A percentile compares a stretch with the other conserved stretches of the same genome.
Evolutionary conservation across 2,113 vertebrate species (phyloP).

Genomic region (Caloenas nicobarica): DNA sequence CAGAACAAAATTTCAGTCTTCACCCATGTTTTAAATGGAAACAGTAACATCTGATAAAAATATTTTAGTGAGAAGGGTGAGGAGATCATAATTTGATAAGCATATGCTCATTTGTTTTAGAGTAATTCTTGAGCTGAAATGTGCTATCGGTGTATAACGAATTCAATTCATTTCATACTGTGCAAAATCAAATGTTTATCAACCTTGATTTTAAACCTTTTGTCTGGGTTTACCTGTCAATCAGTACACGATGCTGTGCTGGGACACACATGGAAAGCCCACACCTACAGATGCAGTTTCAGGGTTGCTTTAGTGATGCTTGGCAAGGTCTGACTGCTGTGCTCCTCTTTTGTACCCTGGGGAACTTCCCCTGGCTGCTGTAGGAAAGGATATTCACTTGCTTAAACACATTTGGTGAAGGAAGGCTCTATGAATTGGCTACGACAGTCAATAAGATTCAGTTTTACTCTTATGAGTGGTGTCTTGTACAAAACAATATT

Average conservation of each 20-base stretch:
- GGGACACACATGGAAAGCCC: neutral
- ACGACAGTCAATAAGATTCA: neutral
- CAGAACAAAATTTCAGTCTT: neutral
- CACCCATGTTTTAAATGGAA: neutral
- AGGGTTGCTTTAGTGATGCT: neutral
- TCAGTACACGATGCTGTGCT: rapidly evolving
- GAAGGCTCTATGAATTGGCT: constrained; percentile 3
- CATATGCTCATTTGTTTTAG: neutral
- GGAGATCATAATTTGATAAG: neutral
- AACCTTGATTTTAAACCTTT: neutral
- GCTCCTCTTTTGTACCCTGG: neutral
- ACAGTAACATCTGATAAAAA: neutral
- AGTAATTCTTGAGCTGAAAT: neutral
- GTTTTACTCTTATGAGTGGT: neutral
- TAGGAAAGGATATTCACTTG: neutral
- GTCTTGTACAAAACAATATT: neutral
- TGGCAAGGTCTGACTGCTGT: rapidly evolving
- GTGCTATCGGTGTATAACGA: neutral
- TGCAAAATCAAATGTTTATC: neutral
- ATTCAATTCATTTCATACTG: neutral
- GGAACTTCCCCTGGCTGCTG: neutral
- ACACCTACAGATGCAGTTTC: rapidly evolving
- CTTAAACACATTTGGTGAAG: neutral
- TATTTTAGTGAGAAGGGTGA: neutral
- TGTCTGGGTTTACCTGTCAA: neutral